Base-by-base conservation (phyloP, 2,113 vertebrate genomes). In the Rhipidura dahli region DNA sequence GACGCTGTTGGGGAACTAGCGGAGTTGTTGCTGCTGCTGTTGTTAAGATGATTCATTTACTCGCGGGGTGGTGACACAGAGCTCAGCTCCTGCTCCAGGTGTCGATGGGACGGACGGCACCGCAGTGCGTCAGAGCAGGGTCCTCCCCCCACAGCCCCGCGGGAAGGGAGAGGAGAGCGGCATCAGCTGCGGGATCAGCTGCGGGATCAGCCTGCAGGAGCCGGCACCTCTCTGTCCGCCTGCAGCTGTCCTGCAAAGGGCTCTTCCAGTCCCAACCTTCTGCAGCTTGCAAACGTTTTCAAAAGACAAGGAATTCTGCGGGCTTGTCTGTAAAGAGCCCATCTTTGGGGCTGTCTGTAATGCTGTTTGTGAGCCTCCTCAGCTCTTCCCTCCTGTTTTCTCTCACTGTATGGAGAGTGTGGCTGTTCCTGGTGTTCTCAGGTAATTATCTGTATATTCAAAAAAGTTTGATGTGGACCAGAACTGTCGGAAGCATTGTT, bases 11-110 rank as follows among this genome's bases (percentile, higher is more conserved):
- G 84, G 82, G 87, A 95, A 23, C 72, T 23, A 44, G 94, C 24
- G 0, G 82, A 53, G 82, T 47, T 84, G 89, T 40, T 88, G 45
- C 85, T 78, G 88, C 56, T 49, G 81, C 71, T 72, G 75, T 15
- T 89, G 89, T 93, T 86, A 24, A 21, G 88, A 87, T 88, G 89
- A 83, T 93, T 93, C 72, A 82, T 97, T 95, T 70, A 30, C 91
- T 71, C 33, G 0, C 76, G 8, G 60, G 60, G 51, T 40, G 91
- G 75, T 44, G 72, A 49, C 59, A 40, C 13, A 7, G 79, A 23
- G 65, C 88, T 78, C 51, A 11, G 84, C 93, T 89, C 93, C 82
- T 57, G 42, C 63, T 53, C 45, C 75, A 23, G 31, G 40, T 17
- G 53, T 56, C 42, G 9, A 77, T 68, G 84, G 93, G 60, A 64